Conservation (phyloP, 2,797 vertebrate species). For the Micrastur ruficollis region DNA sequence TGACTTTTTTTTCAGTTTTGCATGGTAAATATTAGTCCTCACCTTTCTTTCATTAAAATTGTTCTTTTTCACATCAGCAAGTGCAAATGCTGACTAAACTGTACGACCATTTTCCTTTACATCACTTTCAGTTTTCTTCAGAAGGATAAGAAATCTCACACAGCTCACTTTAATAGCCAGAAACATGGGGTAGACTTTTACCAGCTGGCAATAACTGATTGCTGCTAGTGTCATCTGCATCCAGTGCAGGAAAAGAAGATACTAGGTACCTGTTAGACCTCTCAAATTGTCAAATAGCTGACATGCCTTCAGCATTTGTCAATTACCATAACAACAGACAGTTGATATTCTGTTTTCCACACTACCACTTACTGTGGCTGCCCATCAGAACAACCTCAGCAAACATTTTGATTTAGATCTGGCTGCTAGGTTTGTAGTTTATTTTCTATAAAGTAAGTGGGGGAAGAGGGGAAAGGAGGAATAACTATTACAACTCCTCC, state of each 20-base stretch:
- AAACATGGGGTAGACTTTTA: neutral
- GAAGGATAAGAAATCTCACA: neutral
- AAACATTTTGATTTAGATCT: neutral
- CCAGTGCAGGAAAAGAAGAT: neutral
- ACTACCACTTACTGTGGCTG: neutral
- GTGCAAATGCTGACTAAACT: neutral
- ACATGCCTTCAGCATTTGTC: neutral
- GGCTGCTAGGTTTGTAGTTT: neutral
- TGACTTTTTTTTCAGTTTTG: neutral
- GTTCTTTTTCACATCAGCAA: neutral
- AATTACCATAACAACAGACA: neutral
- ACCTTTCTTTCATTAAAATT: neutral
- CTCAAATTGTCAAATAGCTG: neutral
- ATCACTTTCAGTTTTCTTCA: neutral
- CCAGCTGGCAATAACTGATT: neutral
- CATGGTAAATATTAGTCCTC: neutral
- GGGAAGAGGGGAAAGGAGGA: neutral
- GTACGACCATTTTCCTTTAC: neutral
- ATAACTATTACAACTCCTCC: neutral
- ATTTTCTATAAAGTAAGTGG: neutral
- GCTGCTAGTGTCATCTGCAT: neutral
- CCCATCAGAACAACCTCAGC: neutral
- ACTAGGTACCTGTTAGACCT: neutral
- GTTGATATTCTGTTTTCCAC: neutral
- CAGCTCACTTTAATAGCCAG: neutral